Conservation (phyloP, 2,113 vertebrate genomes). For the Pelmatolapia mariae region DNA sequence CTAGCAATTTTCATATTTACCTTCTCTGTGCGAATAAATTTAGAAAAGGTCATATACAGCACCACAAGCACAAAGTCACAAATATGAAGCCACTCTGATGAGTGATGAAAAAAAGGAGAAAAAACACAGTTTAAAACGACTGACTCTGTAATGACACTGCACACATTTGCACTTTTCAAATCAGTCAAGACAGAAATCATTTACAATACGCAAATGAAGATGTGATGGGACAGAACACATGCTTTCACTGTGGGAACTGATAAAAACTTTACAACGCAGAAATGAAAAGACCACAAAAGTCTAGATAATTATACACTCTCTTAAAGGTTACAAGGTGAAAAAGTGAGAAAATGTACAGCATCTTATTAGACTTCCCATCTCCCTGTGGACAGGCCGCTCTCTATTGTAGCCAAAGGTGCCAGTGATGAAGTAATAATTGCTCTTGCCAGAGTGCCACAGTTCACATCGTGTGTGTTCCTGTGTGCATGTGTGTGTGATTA, state of each 20-base stretch:
- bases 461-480: background rate
- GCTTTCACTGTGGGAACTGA: background rate
- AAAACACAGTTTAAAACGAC: accelerated
- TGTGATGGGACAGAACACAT: background rate
- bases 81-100: background rate
- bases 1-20: background rate
- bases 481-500: slow-evolving; percentile 12
- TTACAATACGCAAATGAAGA: background rate
- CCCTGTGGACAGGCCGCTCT: background rate
- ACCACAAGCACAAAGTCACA: background rate
- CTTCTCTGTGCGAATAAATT: background rate
- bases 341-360: slow-evolving; percentile 7
- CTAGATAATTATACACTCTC: background rate
- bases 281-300: background rate
- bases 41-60: background rate
- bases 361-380: slow-evolving; percentile 3
- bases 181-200: background rate
- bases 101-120: background rate
- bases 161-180: background rate
- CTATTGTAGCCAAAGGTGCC: background rate
- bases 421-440: slow-evolving; percentile 39
- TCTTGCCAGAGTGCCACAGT: background rate
- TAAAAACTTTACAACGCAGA: background rate
- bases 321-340: slow-evolving; percentile 20
- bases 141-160: background rate